phyloP scores from a whole-genome alignment of 2,113 vertebrate species.

The Alethe diademata region DNA sequence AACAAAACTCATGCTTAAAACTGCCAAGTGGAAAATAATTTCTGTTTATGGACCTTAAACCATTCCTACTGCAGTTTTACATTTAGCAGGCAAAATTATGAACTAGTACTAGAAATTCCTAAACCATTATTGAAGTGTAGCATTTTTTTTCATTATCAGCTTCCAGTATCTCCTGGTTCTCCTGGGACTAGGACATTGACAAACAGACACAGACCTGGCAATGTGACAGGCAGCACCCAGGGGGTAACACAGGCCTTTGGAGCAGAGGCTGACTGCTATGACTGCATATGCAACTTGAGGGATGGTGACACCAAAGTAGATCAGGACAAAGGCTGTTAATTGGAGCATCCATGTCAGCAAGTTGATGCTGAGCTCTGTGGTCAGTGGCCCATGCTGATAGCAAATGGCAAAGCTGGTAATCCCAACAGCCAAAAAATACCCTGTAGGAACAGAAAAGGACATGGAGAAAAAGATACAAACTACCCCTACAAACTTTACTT shows the following conservation, averaged over 20 bases:
- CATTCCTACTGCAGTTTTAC: not conserved
- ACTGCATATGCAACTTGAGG: slow-evolving; percentile 62
- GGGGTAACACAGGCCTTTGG: slow-evolving; percentile 42
- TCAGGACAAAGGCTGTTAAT: slow-evolving; percentile 64
- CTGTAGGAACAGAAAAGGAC: slow-evolving; percentile 57
- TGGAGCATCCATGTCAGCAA: slow-evolving; percentile 69
- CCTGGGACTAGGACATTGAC: not conserved
- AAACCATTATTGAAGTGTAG: not conserved
- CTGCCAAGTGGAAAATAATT: not conserved
- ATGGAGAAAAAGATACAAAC: not conserved
- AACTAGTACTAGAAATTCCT: not conserved
- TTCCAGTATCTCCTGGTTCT: not conserved
- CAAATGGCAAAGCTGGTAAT: slow-evolving; percentile 73
- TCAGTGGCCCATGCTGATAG: slow-evolving; percentile 73
- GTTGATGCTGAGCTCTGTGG: slow-evolving; percentile 45
- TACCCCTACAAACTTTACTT: not conserved
- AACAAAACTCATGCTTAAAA: not conserved
- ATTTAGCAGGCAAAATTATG: not conserved
- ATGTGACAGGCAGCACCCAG: slow-evolving; percentile 13
- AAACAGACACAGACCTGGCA: slow-evolving; percentile 60
- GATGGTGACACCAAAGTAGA: slow-evolving; percentile 70
- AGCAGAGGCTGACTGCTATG: slow-evolving; percentile 53
- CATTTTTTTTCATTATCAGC: not conserved
- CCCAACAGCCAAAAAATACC: slow-evolving; percentile 71
- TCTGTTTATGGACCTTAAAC: not conserved